Evolutionary conservation across 2,113 vertebrate species (phyloP), one percentile per base, ranked within the genome.

Genomic region (Gallinago jamesoni): DNA sequence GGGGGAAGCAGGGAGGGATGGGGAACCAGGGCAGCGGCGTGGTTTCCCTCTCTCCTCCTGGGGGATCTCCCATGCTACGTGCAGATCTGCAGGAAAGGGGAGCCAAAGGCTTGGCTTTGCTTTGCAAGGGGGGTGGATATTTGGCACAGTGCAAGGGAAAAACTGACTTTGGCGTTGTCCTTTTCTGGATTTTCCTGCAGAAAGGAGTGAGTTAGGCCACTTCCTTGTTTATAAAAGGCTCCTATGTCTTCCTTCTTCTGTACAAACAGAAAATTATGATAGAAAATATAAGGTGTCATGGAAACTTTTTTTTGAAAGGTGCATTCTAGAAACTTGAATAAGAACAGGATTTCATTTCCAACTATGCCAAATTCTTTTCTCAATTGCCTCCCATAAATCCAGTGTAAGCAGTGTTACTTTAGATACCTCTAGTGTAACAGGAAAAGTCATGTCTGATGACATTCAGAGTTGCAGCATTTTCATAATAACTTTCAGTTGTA

Each of bases 191-290:
- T 94, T 96, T 95, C 70, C 84, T 85, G 70, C 31, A 35, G 6
- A 50, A 84, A n/a, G 12, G 52, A 94, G 63, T 80, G 60, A 84
- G 28, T 76, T 93, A 84, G 69, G 72, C 80, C 47, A 53, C 77
- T 93, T 94, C 50, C 90, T 93, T 92, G 73, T 93, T 95, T 95
- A 89, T 84, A 66, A 73, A 86, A 57, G 52, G 2, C 33, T 96
- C n/a, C 35, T 85, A 25, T 90, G 93, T 90, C 3, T 0, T 48
- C 80, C 47, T 92, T 75, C 43, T 90, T 84, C 77, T 94, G 37
- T 55, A 69, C 76, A 87, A 92, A 83, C 45, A 73, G 22, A 56
- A 31, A 87, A 69, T 59, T 82, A 63, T 12, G 15, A 87, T 23
- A 90, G 76, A 89, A 82, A 94, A 76, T 81, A 57, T 8, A 93